These are phyloP conservation scores for Bradypus variegatus DNA, from an alignment of 2,797 vertebrate genomes.

Conservation along the genomic window DNA sequence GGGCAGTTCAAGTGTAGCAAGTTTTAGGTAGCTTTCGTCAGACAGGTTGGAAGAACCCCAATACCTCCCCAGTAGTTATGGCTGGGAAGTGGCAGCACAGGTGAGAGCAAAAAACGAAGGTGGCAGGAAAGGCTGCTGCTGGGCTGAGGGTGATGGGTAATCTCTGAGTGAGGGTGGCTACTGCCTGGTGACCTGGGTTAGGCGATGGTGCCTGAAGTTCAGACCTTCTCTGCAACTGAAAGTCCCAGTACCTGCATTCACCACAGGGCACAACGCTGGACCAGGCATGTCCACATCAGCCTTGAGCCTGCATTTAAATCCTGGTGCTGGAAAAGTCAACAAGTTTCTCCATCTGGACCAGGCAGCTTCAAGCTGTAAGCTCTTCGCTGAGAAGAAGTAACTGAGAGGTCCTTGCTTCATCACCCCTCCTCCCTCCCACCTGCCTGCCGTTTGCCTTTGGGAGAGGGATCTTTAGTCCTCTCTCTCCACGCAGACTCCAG, in stretches of 20 bases:
- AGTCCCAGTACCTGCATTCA: background rate
- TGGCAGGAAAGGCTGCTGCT: background rate
- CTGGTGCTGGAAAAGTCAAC: background rate
- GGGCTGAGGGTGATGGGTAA: background rate
- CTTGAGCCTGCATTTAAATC: background rate
- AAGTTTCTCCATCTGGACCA: background rate
- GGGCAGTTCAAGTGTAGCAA: background rate
- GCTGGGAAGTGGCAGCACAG: background rate
- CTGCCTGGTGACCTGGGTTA: background rate
- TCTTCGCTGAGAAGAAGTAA: background rate
- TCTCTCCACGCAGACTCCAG: background rate
- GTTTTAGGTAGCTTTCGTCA: background rate
- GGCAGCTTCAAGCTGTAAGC: background rate
- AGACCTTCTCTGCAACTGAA: too few species aligned
- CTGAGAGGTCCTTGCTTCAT: background rate
- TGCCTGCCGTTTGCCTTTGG: background rate
- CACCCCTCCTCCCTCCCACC: background rate
- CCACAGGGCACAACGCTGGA: background rate
- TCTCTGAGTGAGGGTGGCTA: background rate
- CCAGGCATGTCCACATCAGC: too few species aligned
- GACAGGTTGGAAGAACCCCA: background rate
- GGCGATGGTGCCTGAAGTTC: too few species aligned
- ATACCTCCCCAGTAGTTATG: background rate
- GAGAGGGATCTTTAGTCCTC: background rate
- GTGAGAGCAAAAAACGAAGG: background rate